phyloP scores from a whole-genome alignment of 2,888 invertebrate genomes.

The Chaitophorus viminalis region DNA sequence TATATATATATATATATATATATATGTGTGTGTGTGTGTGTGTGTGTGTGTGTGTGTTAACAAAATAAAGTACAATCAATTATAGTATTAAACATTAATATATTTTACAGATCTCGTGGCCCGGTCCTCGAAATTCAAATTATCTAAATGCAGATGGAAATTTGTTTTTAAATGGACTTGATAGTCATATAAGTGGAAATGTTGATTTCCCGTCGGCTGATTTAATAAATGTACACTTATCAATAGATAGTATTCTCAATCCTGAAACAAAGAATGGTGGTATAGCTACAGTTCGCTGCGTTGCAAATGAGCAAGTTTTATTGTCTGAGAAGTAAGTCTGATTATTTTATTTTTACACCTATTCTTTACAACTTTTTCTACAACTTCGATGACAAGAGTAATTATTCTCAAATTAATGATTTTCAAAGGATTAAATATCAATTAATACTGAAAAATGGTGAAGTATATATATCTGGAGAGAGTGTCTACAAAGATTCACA shows the following conservation, averaged over 20 bases:
- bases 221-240: neutral
- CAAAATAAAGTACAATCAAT: slow-evolving; percentile 6
- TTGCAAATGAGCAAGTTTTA: neutral
- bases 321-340: slow-evolving; percentile 28
- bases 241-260: neutral
- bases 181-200: neutral
- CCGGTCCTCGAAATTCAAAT: slow-evolving; percentile 21
- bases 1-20: too few relatives aligned
- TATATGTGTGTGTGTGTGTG: too few relatives aligned
- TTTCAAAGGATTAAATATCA: slow-evolving; percentile 40
- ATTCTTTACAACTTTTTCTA: too few relatives aligned
- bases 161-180: slow-evolving; percentile 9
- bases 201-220: slow-evolving; percentile 36
- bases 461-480: neutral
- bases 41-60: neutral
- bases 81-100: neutral
- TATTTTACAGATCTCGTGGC: slow-evolving; percentile 35
- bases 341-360: neutral
- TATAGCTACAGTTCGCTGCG: neutral
- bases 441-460: neutral
- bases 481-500: slow-evolving; percentile 1
- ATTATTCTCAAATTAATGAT: neutral
- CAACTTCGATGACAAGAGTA: neutral
- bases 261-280: neutral
- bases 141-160: slow-evolving; percentile 38